Evolutionary conservation across 1,140 invertebrate genomes (phyloP).

Genomic region (Apis laboriosa): DNA sequence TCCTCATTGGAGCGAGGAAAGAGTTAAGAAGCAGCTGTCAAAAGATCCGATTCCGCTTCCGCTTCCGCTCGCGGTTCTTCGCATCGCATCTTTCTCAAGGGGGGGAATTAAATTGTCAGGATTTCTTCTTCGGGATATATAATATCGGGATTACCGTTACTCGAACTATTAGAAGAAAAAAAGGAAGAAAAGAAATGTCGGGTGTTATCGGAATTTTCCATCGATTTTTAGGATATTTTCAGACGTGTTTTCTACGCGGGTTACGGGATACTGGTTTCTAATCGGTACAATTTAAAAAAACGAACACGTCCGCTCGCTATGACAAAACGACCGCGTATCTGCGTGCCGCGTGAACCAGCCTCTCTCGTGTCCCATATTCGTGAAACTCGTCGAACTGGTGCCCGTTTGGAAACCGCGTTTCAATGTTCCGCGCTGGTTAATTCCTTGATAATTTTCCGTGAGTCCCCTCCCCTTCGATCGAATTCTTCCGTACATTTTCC

Average conservation of each 20-base stretch:
- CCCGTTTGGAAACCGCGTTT: constrained; percentile 9
- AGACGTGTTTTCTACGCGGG: background rate
- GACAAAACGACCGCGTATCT: constrained; percentile 15
- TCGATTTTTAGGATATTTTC: background rate
- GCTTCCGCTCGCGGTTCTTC: background rate
- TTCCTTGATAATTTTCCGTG: background rate
- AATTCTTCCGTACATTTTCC: no score
- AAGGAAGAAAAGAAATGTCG: background rate
- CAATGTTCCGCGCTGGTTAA: background rate
- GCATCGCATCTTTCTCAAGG: background rate
- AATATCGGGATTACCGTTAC: no score
- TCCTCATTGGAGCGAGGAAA: background rate
- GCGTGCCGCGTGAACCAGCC: constrained; percentile 7
- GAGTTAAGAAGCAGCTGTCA: background rate
- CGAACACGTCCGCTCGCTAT: constrained; percentile 11
- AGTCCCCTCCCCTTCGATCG: background rate
- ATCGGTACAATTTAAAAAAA: constrained; percentile 25
- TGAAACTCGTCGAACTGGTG: constrained; percentile 41
- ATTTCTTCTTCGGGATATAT: background rate
- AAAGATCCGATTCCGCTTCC: background rate
- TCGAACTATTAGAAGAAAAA: no score
- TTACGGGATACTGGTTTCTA: constrained; percentile 25
- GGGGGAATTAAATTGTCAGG: background rate
- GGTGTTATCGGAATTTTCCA: constrained; percentile 16
- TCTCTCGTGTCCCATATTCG: constrained; percentile 40